Base-by-base conservation (phyloP, 1,140 invertebrate genomes). In the Zaprionus africanus region DNA sequence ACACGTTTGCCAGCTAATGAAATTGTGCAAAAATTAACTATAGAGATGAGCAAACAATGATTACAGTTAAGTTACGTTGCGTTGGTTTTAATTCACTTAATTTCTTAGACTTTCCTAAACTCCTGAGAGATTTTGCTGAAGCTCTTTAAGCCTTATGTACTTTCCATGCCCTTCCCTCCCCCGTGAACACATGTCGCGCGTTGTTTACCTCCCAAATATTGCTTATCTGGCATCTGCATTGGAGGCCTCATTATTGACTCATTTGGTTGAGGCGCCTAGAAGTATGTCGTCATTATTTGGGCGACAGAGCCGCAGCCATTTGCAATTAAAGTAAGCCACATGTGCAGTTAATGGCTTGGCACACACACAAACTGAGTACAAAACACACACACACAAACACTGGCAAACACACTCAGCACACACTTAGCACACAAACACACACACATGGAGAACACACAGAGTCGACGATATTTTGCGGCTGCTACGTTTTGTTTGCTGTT, bases 331-430 rank as follows among this genome's bases (percentile, higher is more conserved):
- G 78, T 70, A 82, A 74, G 79, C 82, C 68, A 56, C 74, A 87
- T 80, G 82, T 87, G 84, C 83, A 88, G 80, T 87, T 81, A 87
- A 87, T 87, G 83, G 84, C 80, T 74, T 69, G 49, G 85, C 79
- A 70, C 56, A 31, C 53, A 62, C 3, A 34, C 31, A 31, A 36
- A 53, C 24, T 31, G 31, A 59, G 36, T 61, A 34, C 28, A 22
- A 22, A 22, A 28, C 24, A 54, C 28, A 66, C 19, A 49, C 53
- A 56, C 49, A 69, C 41, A 49, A 24, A 46, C 24, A 28, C 53
- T 31, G 6, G 41, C 31, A 34, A 34, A 54, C 19, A 64, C 64
- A 67, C 24, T 58, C n/a, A 43, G 9, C 56, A 56, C 17, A 59
- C 17, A 1, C n/a, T 53, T 17, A 17, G 34, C 17, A 31, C 11